Evolutionary conservation across 2,888 invertebrate species (phyloP).

Genomic region (Atrina japonica): DNA sequence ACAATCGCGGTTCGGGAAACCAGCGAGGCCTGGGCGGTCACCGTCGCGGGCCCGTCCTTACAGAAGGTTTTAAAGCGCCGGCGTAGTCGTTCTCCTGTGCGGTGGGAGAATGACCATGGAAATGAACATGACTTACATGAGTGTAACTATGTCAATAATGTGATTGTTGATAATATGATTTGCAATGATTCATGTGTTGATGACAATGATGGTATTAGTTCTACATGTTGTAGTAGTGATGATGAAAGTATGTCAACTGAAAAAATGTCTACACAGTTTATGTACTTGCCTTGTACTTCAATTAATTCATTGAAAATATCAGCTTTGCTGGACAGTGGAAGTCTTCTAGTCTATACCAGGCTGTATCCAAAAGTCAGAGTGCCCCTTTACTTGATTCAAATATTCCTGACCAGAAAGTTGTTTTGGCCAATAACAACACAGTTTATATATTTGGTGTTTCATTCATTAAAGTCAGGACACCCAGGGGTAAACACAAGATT

Average conservation of each 20-base stretch:
- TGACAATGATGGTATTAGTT: too few relatives aligned
- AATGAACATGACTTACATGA: too few relatives aligned
- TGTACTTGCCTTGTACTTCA: constrained; percentile 27
- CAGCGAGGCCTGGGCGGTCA: constrained; percentile 11
- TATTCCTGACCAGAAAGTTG: constrained; percentile 10
- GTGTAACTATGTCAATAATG: too few relatives aligned
- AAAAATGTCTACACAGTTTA: constrained; percentile 7
- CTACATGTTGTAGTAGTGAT: too few relatives aligned
- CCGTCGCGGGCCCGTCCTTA: constrained; percentile 21
- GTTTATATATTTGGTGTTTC: constrained; percentile 23
- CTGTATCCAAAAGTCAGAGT: constrained; percentile 11
- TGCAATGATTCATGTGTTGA: constrained; percentile 16
- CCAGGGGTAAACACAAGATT: constrained; percentile 19
- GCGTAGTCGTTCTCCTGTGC: too few relatives aligned
- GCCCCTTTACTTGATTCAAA: neutral
- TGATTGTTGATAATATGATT: too few relatives aligned
- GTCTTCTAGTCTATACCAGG: constrained; percentile 17
- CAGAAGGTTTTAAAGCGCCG: constrained; percentile 10
- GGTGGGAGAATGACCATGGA: too few relatives aligned
- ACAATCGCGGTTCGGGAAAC: constrained; percentile 23
- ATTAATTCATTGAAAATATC: constrained; percentile 24
- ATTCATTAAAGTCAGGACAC: constrained; percentile 17
- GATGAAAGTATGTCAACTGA: too few relatives aligned
- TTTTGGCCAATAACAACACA: constrained; percentile 25
- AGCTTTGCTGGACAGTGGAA: constrained; percentile 33